Base-by-base conservation (phyloP, 2,797 vertebrate genomes). In the Pseudopleuronectes americanus region DNA sequence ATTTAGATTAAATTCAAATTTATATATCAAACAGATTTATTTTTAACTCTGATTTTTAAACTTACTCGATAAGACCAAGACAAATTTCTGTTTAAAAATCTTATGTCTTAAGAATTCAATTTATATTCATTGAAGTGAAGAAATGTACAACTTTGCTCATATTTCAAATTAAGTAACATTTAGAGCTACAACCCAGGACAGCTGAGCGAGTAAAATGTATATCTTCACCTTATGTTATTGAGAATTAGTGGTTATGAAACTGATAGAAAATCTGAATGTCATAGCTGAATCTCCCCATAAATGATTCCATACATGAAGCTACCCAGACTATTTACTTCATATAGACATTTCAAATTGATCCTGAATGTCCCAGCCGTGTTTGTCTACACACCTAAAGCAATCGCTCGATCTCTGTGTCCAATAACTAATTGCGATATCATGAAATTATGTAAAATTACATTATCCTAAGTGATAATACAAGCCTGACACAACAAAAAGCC, bases 161-260 rank as follows among this genome's bases (percentile, higher is more conserved):
- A 63, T 74, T 76, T 71, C 64, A 76, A 75, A 76, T 80, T 67
- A 72, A 87, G 74, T 57, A 67, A 49, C 4, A 83, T 75, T 76
- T 77, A 45, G 16, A 64, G 67, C 66, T 68, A 43, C 67, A 65
- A 80, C 79, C 79, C 7, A 0, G 28, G 28, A 8, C 28, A 8
- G 0, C 7, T 31, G 28, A 31, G 28, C 2, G 28, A 31, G 28
- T 31, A 31, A 2, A 31, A 31, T 31, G 6, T 31, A 2, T 31
- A 4, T 38, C 13, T 38, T 14, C 36, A 38, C 3, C 13, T 38
- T 38, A 38, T 38, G 13, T 38, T 38, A 38, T 3, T 38, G 36
- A 38, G 3, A 10, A 38, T 38, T 14, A 38, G 13, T 38, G 12
- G 3, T 38, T 38, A 14, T 10, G 12, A 45, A 16, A 45, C 43